Base-by-base conservation (phyloP, 2,888 invertebrate genomes). In the Drosophila recens region DNA sequence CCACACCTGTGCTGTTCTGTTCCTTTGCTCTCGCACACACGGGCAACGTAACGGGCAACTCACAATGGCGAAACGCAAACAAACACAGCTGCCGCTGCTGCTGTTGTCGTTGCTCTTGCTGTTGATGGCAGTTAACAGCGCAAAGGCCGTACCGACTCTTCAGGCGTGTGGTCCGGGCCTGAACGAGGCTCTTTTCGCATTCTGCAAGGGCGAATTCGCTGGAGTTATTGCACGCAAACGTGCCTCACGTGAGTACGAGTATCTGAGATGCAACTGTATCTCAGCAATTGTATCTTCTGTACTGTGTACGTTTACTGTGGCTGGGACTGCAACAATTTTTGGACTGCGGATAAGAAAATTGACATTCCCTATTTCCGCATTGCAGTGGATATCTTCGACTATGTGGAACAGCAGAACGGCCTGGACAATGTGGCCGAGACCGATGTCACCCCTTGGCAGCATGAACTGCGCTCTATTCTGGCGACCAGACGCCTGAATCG, bases 311-410 rank as follows among this genome's bases (percentile, higher is more conserved):
- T 42, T 42, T n/a, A 17, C 6, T 15, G 67, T 34, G 34, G 38
- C 27, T 27, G 63, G 30, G 34, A 34, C 45, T 57, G 46, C 45
- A 33, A 17, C 33, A 20, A n/a, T n/a, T 42, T 30, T 34, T 17
- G 17, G 49, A n/a, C 51, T 36, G 51, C 51, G 51, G 51, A 36
- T 51, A 51, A 51, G 51, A 51, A 40, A 54, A 61, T 52, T 52
- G 17, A 42, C 34, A 52, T 62, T 53, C 45, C 33, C 45, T 20
- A 53, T 46, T 43, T 52, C 38, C 46, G 61, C 48, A 62, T 52
- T 70, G 58, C 71, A 80, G 81, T 79, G 63, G 67, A 81, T 45
- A 23, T 75, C 38, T 79, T 70, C 30, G 80, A 80, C 67, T 80
- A 81, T 51, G 79, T 70, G 72, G 79, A 79, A 2, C 53, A 58